Conservation (phyloP, 2,113 vertebrate species). For the Phaethon lepturus region DNA sequence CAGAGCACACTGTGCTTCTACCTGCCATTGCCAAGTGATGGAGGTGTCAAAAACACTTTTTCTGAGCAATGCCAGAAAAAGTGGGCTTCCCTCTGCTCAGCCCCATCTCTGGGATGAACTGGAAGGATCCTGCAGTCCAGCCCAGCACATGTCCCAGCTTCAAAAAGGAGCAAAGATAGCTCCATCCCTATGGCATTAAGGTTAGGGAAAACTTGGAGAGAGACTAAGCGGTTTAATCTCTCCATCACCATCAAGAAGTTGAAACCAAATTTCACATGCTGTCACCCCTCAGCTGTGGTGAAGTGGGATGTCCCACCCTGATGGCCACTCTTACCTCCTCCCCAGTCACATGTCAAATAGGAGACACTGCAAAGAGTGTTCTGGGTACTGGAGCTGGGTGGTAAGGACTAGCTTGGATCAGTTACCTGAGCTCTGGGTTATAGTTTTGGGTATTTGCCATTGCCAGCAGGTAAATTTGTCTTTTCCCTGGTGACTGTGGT, state of each 20-base stretch:
- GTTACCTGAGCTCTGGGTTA: not conserved
- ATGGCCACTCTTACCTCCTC: accelerated
- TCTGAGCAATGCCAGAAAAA: not conserved
- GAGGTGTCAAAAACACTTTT: not conserved
- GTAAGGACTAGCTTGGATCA: not conserved
- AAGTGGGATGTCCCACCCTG: not conserved
- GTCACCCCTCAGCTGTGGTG: not conserved
- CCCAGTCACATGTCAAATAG: not conserved
- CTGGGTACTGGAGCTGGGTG: not conserved
- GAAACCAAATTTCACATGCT: not conserved
- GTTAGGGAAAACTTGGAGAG: not conserved
- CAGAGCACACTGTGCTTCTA: not conserved
- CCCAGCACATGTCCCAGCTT: not conserved
- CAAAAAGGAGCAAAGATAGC: not conserved
- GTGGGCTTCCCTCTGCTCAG: not conserved
- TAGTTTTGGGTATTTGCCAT: not conserved
- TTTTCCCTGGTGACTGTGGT: not conserved
- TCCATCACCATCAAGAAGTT: not conserved
- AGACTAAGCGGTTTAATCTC: not conserved
- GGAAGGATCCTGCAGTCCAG: not conserved
- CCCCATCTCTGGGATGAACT: not conserved
- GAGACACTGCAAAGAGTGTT: not conserved
- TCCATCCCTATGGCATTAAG: not conserved
- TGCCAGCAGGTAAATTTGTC: not conserved
- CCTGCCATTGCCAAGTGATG: not conserved